These are phyloP conservation scores for Passer montanus DNA, from an alignment of 2,113 vertebrate species.

Conservation along the genomic window DNA sequence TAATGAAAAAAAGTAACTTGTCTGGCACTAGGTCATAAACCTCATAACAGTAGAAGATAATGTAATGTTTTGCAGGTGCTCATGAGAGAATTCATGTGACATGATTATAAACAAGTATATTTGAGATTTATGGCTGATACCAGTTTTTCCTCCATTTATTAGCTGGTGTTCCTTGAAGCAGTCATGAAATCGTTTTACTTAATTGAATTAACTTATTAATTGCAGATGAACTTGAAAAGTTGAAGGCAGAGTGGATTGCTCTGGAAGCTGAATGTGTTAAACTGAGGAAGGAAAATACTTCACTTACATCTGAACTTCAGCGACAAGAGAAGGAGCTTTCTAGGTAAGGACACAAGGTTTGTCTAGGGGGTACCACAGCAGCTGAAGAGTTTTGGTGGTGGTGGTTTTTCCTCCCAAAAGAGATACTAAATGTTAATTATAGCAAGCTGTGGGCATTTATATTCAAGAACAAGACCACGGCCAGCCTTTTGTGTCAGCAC, in stretches of 20 bases:
- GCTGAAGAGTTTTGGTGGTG: not conserved
- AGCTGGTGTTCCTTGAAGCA: not conserved
- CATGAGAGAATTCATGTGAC: not conserved
- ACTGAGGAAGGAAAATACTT: conserved; percentile 84
- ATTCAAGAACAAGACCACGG: not conserved
- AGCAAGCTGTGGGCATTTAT: not conserved
- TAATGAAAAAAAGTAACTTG: not conserved
- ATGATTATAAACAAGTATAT: not conserved
- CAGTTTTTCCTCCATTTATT: not conserved
- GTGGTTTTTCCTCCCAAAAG: not conserved
- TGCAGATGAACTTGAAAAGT: conserved; percentile 84
- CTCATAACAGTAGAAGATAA: not conserved
- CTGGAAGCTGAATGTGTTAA: conserved; percentile 87
- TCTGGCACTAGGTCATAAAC: not conserved
- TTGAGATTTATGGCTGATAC: not conserved
- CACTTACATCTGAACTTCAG: conserved; percentile 83
- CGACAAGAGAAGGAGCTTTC: conserved; percentile 87
- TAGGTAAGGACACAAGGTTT: conserved; percentile 77
- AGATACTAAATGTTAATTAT: not conserved
- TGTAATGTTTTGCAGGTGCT: not conserved
- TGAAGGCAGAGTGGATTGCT: conserved; percentile 83
- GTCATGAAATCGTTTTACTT: not conserved
- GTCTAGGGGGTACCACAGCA: not conserved
- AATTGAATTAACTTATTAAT: not conserved
- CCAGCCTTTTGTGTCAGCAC: not conserved